phyloP scores from a whole-genome alignment of 2,797 vertebrate species.

The Sebastes paucispinis region DNA sequence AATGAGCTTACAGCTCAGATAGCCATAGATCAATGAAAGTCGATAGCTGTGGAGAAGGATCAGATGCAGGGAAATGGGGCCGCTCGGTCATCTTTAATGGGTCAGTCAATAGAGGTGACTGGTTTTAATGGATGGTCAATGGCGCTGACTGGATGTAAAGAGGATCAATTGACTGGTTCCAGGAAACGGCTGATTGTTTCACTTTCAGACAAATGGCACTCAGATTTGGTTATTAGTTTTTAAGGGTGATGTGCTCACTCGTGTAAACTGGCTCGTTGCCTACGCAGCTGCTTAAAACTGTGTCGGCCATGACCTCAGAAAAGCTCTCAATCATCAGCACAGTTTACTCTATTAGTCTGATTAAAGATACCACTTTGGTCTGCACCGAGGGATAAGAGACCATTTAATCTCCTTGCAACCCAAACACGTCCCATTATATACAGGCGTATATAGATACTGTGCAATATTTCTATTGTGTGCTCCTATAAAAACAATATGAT shows the following conservation, averaged over 20 bases:
- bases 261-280: background rate
- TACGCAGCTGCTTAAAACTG: constrained; percentile 1
- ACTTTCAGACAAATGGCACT: constrained; percentile 37
- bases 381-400: background rate
- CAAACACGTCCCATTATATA: background rate
- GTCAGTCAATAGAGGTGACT: constrained; percentile 64
- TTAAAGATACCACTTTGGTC: constrained; percentile 23
- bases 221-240: constrained; percentile 15
- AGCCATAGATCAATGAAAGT: constrained; percentile 61
- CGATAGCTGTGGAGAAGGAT: constrained; percentile 25
- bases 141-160: constrained; percentile 49
- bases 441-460: background rate
- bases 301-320: constrained; percentile 13
- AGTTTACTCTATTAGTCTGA: constrained; percentile 22
- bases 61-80: constrained; percentile 45
- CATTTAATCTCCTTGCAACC: background rate
- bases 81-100: constrained; percentile 47
- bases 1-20: constrained; percentile 50
- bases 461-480: background rate
- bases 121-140: constrained; percentile 66
- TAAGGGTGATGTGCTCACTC: background rate
- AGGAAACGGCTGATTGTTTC: constrained; percentile 46
- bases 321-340: constrained; percentile 35
- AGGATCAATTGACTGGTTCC: constrained; percentile 47
- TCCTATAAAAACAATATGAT: constrained; percentile 33